phyloP scores from a whole-genome alignment of 2,888 invertebrate genomes.

The Oeneis ivallda region DNA sequence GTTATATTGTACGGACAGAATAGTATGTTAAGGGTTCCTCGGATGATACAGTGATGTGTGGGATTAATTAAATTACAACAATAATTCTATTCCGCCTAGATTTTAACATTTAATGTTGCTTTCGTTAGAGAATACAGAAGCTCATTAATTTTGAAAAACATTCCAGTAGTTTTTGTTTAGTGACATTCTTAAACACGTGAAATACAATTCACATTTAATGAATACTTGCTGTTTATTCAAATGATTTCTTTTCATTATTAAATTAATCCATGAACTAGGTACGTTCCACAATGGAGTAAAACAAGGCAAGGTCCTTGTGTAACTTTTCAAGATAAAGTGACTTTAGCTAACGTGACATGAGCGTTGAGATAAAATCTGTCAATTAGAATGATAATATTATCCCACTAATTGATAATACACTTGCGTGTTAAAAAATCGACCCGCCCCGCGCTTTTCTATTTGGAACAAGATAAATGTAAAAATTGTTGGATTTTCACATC shows the following conservation, averaged over 20 bases:
- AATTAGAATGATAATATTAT: too few relatives aligned
- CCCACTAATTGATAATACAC: too few relatives aligned
- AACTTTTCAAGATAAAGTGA: not conserved
- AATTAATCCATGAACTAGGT: not conserved
- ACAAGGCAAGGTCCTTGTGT: too few relatives aligned
- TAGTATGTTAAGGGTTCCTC: constrained; percentile 22
- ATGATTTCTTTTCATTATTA: not conserved
- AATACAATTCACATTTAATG: not conserved
- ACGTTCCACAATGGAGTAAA: too few relatives aligned
- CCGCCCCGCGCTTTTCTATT: too few relatives aligned
- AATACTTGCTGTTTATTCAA: not conserved
- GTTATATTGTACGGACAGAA: constrained; percentile 27
- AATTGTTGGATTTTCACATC: too few relatives aligned
- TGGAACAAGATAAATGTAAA: too few relatives aligned
- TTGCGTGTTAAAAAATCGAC: too few relatives aligned
- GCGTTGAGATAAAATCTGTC: too few relatives aligned
- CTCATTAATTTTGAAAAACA: constrained; percentile 15
- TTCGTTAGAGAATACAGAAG: constrained; percentile 3
- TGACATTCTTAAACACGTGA: not conserved
- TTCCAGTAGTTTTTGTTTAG: not conserved
- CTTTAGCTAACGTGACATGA: not conserved
- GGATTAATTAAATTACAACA: constrained; percentile 25
- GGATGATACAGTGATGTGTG: constrained; percentile 11
- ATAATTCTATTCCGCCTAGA: constrained; percentile 18
- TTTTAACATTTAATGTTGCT: constrained; percentile 8